phyloP scores from a whole-genome alignment of 2,113 vertebrate genomes.

The Tylochromis polylepis region DNA sequence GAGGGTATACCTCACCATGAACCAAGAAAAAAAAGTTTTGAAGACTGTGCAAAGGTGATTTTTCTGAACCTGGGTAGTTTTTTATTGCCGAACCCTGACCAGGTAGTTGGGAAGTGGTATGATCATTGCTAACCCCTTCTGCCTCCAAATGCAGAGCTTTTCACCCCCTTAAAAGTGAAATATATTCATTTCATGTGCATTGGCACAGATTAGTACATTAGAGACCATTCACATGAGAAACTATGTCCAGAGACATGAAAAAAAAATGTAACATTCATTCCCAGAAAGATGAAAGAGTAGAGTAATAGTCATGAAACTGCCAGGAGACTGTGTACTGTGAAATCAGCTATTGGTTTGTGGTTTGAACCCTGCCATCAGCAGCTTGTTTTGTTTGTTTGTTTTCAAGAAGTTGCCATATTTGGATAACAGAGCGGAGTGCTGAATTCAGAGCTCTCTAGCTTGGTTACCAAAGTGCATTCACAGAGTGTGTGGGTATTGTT shows the following conservation, averaged over 20 bases:
- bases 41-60: neutral
- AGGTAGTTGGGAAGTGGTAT: neutral
- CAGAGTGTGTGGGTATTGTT: neutral
- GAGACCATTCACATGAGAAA: neutral
- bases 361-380: neutral
- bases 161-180: neutral
- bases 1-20: neutral
- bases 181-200: neutral
- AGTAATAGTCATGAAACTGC: neutral
- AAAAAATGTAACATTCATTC: fast-evolving
- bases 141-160: neutral
- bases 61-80: neutral
- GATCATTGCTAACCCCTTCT: neutral
- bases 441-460: neutral
- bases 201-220: neutral
- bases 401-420: neutral
- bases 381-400: neutral
- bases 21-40: neutral
- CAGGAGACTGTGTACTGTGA: neutral
- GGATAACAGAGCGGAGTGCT: neutral
- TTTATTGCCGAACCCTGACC: neutral
- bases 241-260: neutral
- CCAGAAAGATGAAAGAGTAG: neutral
- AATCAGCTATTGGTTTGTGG: neutral
- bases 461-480: neutral